Base-by-base conservation (phyloP, 2,797 vertebrate genomes). In the Dallia pectoralis region DNA sequence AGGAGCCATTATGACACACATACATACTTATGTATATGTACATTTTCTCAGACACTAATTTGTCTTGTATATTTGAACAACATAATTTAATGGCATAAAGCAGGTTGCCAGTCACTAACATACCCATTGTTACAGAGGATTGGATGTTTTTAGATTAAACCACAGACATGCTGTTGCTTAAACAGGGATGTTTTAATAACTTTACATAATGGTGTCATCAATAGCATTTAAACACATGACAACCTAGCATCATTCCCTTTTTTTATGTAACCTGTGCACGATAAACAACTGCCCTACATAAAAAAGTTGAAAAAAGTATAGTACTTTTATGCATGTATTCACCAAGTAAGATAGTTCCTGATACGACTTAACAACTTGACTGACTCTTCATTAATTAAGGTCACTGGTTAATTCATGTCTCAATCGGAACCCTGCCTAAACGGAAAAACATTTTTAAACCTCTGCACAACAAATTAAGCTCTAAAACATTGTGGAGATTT, bases 1-100 rank as follows among this genome's bases (percentile, higher is more conserved):
- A 81, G 77, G 80, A 77, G 81, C 80, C 77, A 84, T 77, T 77
- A 64, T 84, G 62, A 72, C 89, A 87, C 82, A 53, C 82, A 79
- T 49, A 81, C 79, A 83, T 84, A 85, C 77, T 30, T 74, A n/a
- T n/a, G n/a, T n/a, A n/a, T n/a, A n/a, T 73, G 77, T 65, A 77
- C 70, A 32, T 76, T 59, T 67, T 66, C 63, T 25, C 69, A 36
- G 79, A 75, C 56, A 71, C 72, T 51, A 82, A 72, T 73, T 74
- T 72, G 61, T 33, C 68, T 66, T 29, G 29, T 71, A 40, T 74
- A 84, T 48, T 83, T 59, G 40, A 71, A 79, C n/a, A 72, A 78
- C 83, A 67, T 69, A 66, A 33, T 61, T 71, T 36, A 71, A 79
- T 86, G 81, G 77, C 62, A 16, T 70, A 74, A 2, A 59, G 53